Evolutionary conservation across 2,113 vertebrate species (phyloP).

Genomic region (Andinoacara biseriatus): DNA sequence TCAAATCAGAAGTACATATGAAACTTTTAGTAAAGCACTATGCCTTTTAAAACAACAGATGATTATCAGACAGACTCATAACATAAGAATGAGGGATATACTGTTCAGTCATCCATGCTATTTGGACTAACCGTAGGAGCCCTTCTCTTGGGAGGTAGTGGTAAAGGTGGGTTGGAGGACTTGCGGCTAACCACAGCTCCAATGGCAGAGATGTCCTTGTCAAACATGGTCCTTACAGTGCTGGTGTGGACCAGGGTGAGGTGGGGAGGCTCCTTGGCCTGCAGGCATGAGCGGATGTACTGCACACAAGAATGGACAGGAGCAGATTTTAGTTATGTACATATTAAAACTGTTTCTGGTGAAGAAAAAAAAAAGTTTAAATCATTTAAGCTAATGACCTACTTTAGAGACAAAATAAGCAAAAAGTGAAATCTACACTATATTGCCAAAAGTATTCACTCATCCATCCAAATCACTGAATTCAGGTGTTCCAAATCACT

Average conservation of each 20-base stretch:
- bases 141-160: slow-evolving; percentile 94
- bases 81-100: neutral
- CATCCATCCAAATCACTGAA: too few relatives aligned
- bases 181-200: slow-evolving; percentile 89
- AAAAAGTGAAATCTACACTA: neutral
- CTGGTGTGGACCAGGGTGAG: slow-evolving; percentile 90
- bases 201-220: slow-evolving; percentile 90
- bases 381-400: neutral
- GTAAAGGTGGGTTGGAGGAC: slow-evolving; percentile 88
- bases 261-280: slow-evolving; percentile 87
- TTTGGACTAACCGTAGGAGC: slow-evolving; percentile 83
- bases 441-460: too few relatives aligned
- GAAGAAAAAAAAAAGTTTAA: neutral
- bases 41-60: neutral
- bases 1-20: neutral
- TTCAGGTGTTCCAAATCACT: too few relatives aligned
- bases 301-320: slow-evolving; percentile 60
- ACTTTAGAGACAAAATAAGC: neutral
- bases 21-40: neutral
- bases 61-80: neutral
- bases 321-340: neutral
- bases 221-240: slow-evolving; percentile 89
- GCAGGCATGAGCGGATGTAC: slow-evolving; percentile 91
- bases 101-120: neutral
- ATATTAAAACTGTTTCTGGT: neutral